Percentiles rank a stretch among this genome's conserved stretches.
Evolutionary conservation across 1,140 invertebrate species (phyloP).

Genomic region (Aphelinus certus): DNA sequence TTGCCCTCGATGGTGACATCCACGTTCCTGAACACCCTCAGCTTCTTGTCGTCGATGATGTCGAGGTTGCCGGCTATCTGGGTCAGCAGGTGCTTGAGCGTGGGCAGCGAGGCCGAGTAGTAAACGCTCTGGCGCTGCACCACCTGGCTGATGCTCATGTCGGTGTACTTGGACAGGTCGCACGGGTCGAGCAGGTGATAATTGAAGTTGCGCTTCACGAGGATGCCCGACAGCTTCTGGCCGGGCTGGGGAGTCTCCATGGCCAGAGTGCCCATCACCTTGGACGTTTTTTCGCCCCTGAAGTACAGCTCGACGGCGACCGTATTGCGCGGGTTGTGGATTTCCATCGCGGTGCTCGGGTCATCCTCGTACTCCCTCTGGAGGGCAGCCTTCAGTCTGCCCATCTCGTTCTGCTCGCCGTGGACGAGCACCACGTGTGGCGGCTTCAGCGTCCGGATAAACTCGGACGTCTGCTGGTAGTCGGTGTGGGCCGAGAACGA

Average conservation of each 20-base stretch:
- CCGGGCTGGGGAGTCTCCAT: conserved; percentile 82
- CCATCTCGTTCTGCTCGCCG: conserved; percentile 99
- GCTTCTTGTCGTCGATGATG: conserved; percentile 76
- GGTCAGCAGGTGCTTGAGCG: conserved; percentile 84
- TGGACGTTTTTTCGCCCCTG: conserved; percentile 96
- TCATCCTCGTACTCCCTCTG: conserved; percentile 95
- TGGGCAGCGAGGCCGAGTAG: conserved; percentile 80
- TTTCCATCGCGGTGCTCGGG: conserved; percentile 84
- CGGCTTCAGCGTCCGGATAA: conserved; percentile 92
- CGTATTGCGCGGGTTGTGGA: conserved; percentile 97
- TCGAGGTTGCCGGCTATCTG: conserved; percentile 87
- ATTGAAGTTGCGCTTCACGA: conserved; percentile 98
- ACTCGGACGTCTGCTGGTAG: conserved; percentile 98
- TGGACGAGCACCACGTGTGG: conserved; percentile 97
- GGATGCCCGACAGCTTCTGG: conserved; percentile 86
- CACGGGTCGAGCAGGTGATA: conserved; percentile 93
- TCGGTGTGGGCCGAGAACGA: conserved; percentile 99
- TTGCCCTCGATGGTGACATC: conserved; percentile 86
- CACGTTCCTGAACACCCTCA: conserved; percentile 81
- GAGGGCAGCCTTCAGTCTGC: conserved; percentile 90
- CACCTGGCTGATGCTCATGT: conserved; percentile 92
- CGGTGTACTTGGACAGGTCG: conserved; percentile 96
- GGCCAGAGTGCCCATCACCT: conserved; percentile 94
- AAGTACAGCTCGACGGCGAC: conserved; percentile 93
- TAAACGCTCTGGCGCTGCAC: conserved; percentile 90